These are phyloP conservation scores for Vidua chalybeata DNA, from an alignment of 2,113 vertebrate species.

Conservation along the genomic window DNA sequence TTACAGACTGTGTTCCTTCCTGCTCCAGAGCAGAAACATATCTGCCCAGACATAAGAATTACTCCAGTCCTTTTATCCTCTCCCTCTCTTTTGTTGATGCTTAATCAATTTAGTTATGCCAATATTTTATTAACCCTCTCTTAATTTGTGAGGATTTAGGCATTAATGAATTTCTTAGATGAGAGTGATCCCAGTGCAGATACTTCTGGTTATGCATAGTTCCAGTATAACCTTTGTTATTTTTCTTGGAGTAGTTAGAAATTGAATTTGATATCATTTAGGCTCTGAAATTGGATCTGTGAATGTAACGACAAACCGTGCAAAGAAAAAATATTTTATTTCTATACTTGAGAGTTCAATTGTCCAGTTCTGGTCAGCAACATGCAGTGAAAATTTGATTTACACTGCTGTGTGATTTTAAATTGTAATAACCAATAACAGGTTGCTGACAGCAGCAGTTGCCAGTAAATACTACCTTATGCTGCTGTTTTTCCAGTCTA, in stretches of 20 bases:
- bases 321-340: background rate
- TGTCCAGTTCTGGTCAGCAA: background rate
- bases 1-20: background rate
- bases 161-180: background rate
- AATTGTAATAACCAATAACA: conserved; percentile 16
- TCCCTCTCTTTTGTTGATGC: background rate
- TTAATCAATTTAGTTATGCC: background rate
- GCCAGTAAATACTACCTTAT: background rate
- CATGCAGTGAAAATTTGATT: background rate
- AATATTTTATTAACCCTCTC: background rate
- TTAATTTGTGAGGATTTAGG: background rate
- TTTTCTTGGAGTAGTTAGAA: background rate
- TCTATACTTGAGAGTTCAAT: background rate
- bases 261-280: background rate
- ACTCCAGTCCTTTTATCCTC: background rate
- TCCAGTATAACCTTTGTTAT: background rate
- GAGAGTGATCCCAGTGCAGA: background rate
- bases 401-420: background rate
- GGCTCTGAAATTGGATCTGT: background rate
- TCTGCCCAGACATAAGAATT: background rate
- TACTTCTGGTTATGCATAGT: background rate
- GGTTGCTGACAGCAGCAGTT: background rate
- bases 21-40: background rate
- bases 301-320: background rate
- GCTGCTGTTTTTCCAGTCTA: background rate